These are phyloP conservation scores for Marcusenius ussheri DNA, from an alignment of 2,113 vertebrate species.

Conservation along the genomic window DNA sequence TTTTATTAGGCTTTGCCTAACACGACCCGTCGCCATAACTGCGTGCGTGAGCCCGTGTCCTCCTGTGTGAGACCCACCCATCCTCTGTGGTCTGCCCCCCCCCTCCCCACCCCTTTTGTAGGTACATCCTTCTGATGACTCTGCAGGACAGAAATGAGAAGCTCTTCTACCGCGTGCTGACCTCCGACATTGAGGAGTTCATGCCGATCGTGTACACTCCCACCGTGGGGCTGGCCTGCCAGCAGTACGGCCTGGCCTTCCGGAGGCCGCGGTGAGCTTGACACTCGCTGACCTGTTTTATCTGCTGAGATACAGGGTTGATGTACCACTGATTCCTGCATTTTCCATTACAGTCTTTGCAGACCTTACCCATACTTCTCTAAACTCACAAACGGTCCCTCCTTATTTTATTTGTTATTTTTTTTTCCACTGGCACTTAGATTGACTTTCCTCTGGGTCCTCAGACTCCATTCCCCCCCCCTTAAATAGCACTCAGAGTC, in stretches of 20 bases:
- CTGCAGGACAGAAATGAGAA: conserved; percentile 97
- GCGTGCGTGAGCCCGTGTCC: not conserved
- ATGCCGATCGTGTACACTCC: conserved; percentile 97
- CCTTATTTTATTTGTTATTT: not conserved
- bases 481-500: not conserved
- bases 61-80: not conserved
- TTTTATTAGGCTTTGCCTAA: not conserved
- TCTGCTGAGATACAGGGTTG: not conserved
- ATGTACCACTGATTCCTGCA: not conserved
- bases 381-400: not conserved
- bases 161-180: conserved; percentile 89
- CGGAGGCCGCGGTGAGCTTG: conserved; percentile 83
- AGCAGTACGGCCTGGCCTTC: conserved; percentile 92
- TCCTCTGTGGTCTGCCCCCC: not conserved
- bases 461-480: not conserved
- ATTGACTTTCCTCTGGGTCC: not conserved
- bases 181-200: conserved; percentile 88
- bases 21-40: not conserved
- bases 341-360: not conserved
- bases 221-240: conserved; percentile 89
- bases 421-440: not conserved
- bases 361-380: not conserved
- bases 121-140: conserved; percentile 95
- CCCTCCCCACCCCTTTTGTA: conserved; percentile 34
- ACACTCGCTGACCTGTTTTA: not conserved